Evolutionary conservation across 1,140 invertebrate genomes (phyloP).

Genomic region (Forficula auricularia): DNA sequence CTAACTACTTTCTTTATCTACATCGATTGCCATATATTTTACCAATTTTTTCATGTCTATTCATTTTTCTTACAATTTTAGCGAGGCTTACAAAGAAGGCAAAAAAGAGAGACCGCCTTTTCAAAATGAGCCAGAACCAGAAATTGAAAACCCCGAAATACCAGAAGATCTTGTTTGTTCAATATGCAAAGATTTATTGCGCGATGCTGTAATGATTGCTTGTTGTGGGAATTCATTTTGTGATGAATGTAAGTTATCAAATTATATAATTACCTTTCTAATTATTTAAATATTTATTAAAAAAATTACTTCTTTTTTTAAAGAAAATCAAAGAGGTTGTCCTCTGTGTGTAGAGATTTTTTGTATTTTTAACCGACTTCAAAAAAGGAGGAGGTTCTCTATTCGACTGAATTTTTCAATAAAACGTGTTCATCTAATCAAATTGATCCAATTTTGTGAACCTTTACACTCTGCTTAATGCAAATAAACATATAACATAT

Average conservation of each 20-base stretch:
- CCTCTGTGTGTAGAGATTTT: too few species aligned
- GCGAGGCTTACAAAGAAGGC: slow-evolving; percentile 58
- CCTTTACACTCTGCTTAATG: too few species aligned
- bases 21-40: not conserved
- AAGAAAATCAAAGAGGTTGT: too few species aligned
- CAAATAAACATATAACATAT: too few species aligned
- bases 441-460: too few species aligned
- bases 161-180: slow-evolving; percentile 81
- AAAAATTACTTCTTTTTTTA: slow-evolving; percentile 1
- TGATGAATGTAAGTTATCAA: slow-evolving; percentile 72
- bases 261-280: not conserved
- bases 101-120: slow-evolving; percentile 48
- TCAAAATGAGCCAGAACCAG: slow-evolving; percentile 32
- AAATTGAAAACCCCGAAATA: slow-evolving; percentile 49
- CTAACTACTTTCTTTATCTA: too few species aligned
- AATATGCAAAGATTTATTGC: slow-evolving; percentile 81
- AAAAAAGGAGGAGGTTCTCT: too few species aligned
- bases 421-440: too few species aligned
- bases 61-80: slow-evolving; percentile 23
- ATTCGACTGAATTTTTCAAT: too few species aligned
- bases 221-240: slow-evolving; percentile 97
- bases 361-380: too few species aligned
- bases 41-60: not conserved
- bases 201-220: slow-evolving; percentile 89
- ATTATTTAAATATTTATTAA: not conserved